A percentile compares a stretch with the other conserved stretches of the same genome.
These are phyloP conservation scores for Tragopan temminckii DNA, from an alignment of 2,797 vertebrate species.

Conservation along the genomic window DNA sequence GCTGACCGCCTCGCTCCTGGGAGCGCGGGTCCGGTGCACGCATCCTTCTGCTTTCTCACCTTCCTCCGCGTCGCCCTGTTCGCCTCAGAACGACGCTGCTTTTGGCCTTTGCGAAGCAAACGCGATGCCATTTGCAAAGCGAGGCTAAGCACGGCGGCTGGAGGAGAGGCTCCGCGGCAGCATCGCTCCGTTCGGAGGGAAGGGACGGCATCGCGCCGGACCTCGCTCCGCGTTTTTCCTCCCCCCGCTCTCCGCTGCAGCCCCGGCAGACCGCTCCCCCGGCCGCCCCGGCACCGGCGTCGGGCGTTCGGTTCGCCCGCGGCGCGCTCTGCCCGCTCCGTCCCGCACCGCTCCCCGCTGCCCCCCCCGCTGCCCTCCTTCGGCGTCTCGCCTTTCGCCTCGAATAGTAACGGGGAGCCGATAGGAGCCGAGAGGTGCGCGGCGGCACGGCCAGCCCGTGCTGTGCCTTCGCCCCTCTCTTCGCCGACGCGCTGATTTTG, in stretches of 20 bases:
- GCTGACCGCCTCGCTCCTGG: background rate
- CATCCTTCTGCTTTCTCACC: background rate
- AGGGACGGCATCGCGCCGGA: background rate
- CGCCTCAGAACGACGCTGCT: background rate
- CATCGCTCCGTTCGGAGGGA: background rate
- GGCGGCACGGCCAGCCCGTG: background rate
- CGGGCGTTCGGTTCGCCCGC: too few species aligned
- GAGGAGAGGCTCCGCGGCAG: too few species aligned
- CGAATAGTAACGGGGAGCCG: constrained; percentile 2
- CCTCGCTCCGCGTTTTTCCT: background rate
- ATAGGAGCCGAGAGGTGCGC: constrained; percentile 25
- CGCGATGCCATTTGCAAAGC: background rate
- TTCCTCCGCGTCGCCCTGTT: background rate
- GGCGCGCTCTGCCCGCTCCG: background rate
- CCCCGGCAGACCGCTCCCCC: background rate
- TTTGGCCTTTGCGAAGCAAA: background rate
- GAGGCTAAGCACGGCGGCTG: background rate
- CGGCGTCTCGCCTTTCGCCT: constrained; percentile 36
- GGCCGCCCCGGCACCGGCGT: too few species aligned
- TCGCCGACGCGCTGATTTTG: background rate
- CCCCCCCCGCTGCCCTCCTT: constrained; percentile 16
- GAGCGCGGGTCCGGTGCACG: too few species aligned
- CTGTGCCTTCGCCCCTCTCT: background rate
- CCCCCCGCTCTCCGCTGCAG: background rate
- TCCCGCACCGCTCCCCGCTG: background rate